These are phyloP conservation scores for Ditula angustiorana DNA, from an alignment of 2,888 invertebrate genomes.

Conservation along the genomic window DNA sequence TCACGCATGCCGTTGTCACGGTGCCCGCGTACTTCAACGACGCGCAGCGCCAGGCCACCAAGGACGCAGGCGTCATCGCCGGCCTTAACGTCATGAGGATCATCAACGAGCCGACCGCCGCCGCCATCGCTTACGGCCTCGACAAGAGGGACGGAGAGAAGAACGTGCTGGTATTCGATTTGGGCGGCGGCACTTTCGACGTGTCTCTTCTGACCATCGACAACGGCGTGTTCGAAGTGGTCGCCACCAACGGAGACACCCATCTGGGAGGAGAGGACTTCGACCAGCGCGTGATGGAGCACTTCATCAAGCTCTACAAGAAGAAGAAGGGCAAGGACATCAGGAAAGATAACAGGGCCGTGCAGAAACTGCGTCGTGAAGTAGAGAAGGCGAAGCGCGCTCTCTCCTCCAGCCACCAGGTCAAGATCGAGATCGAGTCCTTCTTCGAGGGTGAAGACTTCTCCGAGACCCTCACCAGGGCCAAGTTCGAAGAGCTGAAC, in stretches of 20 bases:
- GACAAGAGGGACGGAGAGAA: conserved; percentile 99
- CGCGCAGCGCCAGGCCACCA: conserved; percentile 99
- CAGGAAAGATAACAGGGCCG: conserved; percentile 96
- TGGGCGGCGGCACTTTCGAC: conserved; percentile 99
- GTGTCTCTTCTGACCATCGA: conserved; percentile 99
- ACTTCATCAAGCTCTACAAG: conserved; percentile 99
- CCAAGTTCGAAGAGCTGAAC: conserved; percentile 99
- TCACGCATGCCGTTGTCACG: conserved; percentile 93
- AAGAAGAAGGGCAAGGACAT: conserved; percentile 99
- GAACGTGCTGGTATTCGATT: conserved; percentile 99
- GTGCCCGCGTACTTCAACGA: conserved; percentile 99
- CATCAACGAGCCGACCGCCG: conserved; percentile 99
- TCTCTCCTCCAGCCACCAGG: conserved; percentile 97
- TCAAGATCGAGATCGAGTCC: conserved; percentile 99
- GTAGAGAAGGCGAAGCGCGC: conserved; percentile 99
- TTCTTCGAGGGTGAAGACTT: conserved; percentile 99
- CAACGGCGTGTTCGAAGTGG: conserved; percentile 98
- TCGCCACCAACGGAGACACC: conserved; percentile 97
- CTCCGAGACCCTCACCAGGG: conserved; percentile 98
- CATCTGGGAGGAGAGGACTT: conserved; percentile 99
- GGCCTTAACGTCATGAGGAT: conserved; percentile 97
- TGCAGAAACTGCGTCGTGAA: conserved; percentile 98
- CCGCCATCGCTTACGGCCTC: conserved; percentile 98
- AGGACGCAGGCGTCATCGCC: conserved; percentile 98
- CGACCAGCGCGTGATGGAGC: conserved; percentile 99